Evolutionary conservation across 2,888 invertebrate genomes (phyloP).

Genomic region (Scaptomyza polygonia): DNA sequence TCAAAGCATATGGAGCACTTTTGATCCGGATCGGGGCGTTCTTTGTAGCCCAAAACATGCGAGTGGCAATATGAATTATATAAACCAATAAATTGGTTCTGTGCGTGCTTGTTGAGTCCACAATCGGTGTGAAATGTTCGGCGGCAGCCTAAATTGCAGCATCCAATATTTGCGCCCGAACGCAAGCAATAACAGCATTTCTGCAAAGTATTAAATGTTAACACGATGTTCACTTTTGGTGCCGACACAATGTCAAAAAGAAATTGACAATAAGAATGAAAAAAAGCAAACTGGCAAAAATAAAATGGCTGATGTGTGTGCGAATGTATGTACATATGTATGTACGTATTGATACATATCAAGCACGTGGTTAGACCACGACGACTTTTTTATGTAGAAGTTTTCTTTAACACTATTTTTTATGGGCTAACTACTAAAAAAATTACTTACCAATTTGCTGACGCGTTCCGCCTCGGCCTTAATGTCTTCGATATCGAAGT

Average conservation of each 20-base stretch:
- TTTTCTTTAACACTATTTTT: too few relatives aligned
- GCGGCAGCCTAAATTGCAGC: constrained; percentile 90
- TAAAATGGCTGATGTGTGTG: not conserved
- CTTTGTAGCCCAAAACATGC: constrained; percentile 42
- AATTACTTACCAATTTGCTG: constrained; percentile 86
- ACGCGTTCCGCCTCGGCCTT: constrained; percentile 87
- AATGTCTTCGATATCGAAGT: constrained; percentile 90
- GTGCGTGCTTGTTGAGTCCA: constrained; percentile 86
- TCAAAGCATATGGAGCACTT: constrained; percentile 90
- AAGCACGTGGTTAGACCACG: not conserved
- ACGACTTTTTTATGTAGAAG: too few relatives aligned
- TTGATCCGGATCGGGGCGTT: constrained; percentile 38
- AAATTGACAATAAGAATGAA: not conserved
- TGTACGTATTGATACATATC: too few relatives aligned
- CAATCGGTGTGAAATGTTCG: constrained; percentile 91
- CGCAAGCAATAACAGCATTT: constrained; percentile 88
- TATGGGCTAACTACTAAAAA: too few relatives aligned
- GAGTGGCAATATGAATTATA: constrained; percentile 85
- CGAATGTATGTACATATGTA: not conserved
- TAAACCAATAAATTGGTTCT: constrained; percentile 88
- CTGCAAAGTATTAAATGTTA: constrained; percentile 82
- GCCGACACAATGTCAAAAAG: too few relatives aligned
- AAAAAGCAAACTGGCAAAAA: not conserved
- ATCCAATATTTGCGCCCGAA: constrained; percentile 90
- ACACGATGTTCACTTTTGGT: too few relatives aligned